Conservation (phyloP, 2,888 invertebrate species). For the Megalurothrips usitatus region DNA sequence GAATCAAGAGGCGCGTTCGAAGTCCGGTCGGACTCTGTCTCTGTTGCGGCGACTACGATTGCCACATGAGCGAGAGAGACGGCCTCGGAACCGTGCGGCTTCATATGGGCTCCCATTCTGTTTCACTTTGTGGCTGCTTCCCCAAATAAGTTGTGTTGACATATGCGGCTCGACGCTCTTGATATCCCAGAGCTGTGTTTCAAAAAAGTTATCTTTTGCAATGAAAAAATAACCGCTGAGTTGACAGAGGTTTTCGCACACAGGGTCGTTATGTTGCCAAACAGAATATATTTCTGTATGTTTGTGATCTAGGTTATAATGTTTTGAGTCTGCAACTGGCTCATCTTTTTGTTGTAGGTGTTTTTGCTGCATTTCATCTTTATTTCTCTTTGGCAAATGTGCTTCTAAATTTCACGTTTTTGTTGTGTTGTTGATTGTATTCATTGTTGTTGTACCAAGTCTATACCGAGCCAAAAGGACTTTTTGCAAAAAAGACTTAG, state of each 20-base stretch:
- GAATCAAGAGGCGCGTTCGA: not conserved
- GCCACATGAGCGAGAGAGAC: not conserved
- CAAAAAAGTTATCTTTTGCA: not conserved
- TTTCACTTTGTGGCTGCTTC: not conserved
- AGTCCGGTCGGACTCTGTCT: not conserved
- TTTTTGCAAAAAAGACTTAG: not conserved
- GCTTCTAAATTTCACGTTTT: not conserved
- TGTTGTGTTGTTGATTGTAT: slow-evolving; percentile 2
- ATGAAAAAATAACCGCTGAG: too few relatives aligned
- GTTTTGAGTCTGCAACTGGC: slow-evolving; percentile 7
- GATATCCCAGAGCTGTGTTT: not conserved
- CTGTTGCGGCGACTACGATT: not conserved
- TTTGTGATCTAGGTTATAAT: slow-evolving; percentile 25
- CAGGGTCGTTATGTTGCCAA: not conserved
- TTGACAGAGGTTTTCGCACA: not conserved
- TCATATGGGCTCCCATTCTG: not conserved
- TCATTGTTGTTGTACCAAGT: slow-evolving; percentile 3
- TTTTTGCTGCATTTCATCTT: slow-evolving; percentile 16
- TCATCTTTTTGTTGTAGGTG: slow-evolving; percentile 13
- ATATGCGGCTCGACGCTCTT: not conserved
- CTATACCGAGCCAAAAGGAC: slow-evolving; percentile 22
- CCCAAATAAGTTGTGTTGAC: slow-evolving; percentile 15
- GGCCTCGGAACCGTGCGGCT: not conserved
- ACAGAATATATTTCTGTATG: slow-evolving; percentile 18
- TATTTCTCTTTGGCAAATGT: not conserved